Evolutionary conservation across 2,888 invertebrate genomes (phyloP).

Genomic region (Hetaerina titia): DNA sequence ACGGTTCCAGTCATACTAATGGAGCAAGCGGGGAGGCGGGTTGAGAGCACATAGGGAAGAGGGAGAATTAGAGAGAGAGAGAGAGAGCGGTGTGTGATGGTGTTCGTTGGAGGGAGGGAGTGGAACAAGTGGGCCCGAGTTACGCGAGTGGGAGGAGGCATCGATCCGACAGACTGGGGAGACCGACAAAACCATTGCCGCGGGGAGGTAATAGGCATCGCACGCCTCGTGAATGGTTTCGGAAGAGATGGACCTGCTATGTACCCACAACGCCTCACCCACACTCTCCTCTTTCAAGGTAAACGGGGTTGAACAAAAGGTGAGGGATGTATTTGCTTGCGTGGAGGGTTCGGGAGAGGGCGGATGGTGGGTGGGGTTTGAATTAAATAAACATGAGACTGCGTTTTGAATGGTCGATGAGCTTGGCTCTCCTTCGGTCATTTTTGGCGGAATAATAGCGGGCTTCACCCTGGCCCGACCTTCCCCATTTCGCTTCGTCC

Average conservation of each 20-base stretch:
- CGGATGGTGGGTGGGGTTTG: not conserved
- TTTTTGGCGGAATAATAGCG: not conserved
- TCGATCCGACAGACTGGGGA: not conserved
- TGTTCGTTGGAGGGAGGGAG: too few relatives aligned
- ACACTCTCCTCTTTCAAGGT: not conserved
- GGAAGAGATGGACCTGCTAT: not conserved
- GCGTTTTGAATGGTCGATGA: constrained; percentile 58
- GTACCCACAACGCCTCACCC: too few relatives aligned
- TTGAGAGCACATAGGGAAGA: too few relatives aligned
- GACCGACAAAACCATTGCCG: too few relatives aligned
- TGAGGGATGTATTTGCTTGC: not conserved
- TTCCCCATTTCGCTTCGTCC: not conserved
- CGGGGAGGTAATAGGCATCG: not conserved
- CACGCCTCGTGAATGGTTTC: not conserved
- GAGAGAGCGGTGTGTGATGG: too few relatives aligned
- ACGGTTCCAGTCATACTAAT: too few relatives aligned
- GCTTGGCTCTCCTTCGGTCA: constrained; percentile 17
- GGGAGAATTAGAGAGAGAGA: too few relatives aligned
- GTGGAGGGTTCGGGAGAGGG: not conserved
- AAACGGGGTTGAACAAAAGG: constrained; percentile 28
- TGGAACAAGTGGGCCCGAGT: not conserved
- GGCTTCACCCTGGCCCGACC: not conserved
- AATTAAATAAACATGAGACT: constrained; percentile 53
- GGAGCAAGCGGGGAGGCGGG: too few relatives aligned
- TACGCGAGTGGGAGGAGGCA: not conserved